Evolutionary conservation across 23 tunicate species (phyloP), one percentile per base, ranked within the genome.

Genomic region (Halocynthia roretzi): DNA sequence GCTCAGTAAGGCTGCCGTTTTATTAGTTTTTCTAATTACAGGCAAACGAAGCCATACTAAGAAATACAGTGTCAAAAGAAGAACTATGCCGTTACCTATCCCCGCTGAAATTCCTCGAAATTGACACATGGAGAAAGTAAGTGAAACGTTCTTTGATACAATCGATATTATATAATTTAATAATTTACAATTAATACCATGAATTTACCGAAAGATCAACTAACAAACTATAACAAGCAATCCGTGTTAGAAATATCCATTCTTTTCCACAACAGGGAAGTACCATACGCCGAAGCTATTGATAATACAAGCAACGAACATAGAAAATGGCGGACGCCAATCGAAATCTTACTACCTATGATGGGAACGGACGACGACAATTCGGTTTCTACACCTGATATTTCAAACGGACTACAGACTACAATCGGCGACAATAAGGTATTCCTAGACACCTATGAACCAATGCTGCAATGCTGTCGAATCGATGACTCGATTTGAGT

Each of bases 21-120:
- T 12, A 0, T 11, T 40, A 40, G 2, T 58, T 58, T 58, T 14
- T 58, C 69, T 40, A 5, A 9, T 77, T 81, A 49, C 64, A 89
- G 96, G 87, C 96, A 7, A 89, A 89, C 75, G 89, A 80, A 60
- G 96, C 94, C 21, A 93, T 87, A 61, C 78, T 83, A 52, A 81
- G 80, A 54, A 87, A 80, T 77, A 81, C 85, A n/a, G 79, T 84
- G n/a, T 84, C 95, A 73, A 93, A 87, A 76, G 88, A 89, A 22
- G 96, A 89, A 76, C 81, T 89, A 7, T 89, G 87, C 56, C 72
- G 80, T 40, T 89, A 67, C 61, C 83, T 89, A 61, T 74, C 85
- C 5, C 96, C 96, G 0, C 61, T 89, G 15, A 89, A 83, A 68
- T 89, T 89, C 70, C 68, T 89, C 18, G 96, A 89, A 75, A 89